Evolutionary conservation across 2,888 invertebrate species (phyloP).

Genomic region (Erannis defoliaria): DNA sequence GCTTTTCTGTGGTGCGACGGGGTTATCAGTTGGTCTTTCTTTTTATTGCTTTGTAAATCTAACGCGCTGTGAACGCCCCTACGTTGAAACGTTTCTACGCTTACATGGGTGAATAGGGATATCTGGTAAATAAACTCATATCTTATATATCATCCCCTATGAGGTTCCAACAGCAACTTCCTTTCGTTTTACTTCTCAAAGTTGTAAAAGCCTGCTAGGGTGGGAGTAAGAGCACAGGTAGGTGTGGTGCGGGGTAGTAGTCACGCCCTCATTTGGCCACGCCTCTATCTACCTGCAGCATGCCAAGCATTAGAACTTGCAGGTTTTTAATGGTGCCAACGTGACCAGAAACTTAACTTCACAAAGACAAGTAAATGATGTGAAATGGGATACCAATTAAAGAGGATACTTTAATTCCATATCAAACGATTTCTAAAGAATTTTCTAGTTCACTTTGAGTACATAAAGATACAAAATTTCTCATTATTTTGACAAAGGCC

Average conservation of each 20-base stretch:
- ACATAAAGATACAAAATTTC: no score
- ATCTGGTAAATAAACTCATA: no score
- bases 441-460: no score
- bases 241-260: conserved; percentile 52
- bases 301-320: conserved; percentile 29
- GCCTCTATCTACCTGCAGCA: conserved; percentile 56
- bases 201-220: conserved; percentile 31
- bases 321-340: conserved; percentile 23
- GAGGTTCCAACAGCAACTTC: no score
- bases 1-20: no score
- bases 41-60: no score
- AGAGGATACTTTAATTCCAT: not conserved
- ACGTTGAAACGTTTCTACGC: no score
- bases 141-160: no score
- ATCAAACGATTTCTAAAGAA: not conserved
- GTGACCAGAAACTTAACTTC: conserved; percentile 26
- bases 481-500: no score
- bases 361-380: conserved; percentile 19
- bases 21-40: no score
- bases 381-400: conserved; percentile 34
- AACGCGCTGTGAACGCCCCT: no score
- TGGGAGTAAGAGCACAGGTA: conserved; percentile 42
- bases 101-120: no score
- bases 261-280: conserved; percentile 67
- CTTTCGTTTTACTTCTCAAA: conserved; percentile 18